Percentiles rank a stretch among this genome's conserved stretches.
Evolutionary conservation across 2,797 vertebrate genomes (phyloP).

Genomic region (Gambusia yucatana): DNA sequence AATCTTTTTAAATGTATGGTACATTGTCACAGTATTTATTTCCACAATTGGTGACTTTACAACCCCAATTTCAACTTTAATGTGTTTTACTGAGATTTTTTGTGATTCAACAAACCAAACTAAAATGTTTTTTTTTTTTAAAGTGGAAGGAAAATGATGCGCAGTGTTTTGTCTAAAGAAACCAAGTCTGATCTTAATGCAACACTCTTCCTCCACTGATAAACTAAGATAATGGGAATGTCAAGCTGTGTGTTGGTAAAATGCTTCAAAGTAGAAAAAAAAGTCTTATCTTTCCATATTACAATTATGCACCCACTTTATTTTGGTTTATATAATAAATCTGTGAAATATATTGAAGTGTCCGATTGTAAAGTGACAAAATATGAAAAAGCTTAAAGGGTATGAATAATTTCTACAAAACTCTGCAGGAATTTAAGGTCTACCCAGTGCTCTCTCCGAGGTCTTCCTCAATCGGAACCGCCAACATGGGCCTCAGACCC

Average conservation of each 20-base stretch:
- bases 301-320: neutral
- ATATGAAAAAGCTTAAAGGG: neutral
- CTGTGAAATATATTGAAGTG: neutral
- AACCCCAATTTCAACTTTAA: neutral
- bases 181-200: neutral
- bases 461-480: slow-evolving; percentile 89
- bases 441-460: slow-evolving; percentile 82
- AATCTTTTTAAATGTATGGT: too few species aligned
- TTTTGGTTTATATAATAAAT: neutral
- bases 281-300: neutral
- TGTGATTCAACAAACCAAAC: neutral
- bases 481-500: slow-evolving; percentile 87
- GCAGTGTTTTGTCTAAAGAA: neutral
- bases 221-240: neutral
- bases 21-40: too few species aligned
- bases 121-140: neutral
- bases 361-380: neutral
- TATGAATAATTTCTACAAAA: neutral
- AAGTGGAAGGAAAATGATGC: neutral
- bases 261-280: neutral
- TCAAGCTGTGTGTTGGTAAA: neutral
- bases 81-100: neutral
- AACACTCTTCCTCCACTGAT: neutral
- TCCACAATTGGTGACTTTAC: neutral
- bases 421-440: neutral